Evolutionary conservation across 1,140 invertebrate genomes (phyloP).

Genomic region (Brachionus angularis): DNA sequence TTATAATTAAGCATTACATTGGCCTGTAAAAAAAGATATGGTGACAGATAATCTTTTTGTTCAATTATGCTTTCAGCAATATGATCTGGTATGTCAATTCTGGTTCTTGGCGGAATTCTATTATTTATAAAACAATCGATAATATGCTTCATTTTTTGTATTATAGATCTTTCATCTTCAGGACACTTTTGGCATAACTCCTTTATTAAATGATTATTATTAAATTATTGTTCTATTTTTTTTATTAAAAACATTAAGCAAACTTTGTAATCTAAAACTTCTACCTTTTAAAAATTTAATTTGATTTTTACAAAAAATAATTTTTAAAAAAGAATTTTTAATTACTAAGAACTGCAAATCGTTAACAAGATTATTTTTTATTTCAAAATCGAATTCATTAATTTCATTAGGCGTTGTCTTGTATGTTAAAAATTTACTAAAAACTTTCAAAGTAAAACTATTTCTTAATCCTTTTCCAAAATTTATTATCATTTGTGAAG

Average conservation of each 20-base stretch:
- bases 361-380: constrained; percentile 30
- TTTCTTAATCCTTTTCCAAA: constrained; percentile 35
- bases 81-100: constrained; percentile 20
- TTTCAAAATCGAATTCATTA: constrained; percentile 11
- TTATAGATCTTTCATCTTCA: constrained; percentile 33
- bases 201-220: background rate
- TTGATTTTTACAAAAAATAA: too few relatives aligned
- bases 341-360: constrained; percentile 41
- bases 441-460: constrained; percentile 41
- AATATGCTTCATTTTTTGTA: constrained; percentile 42
- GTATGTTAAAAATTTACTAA: constrained; percentile 30
- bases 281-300: too few relatives aligned
- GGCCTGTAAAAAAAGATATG: constrained; percentile 20
- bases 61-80: constrained; percentile 9
- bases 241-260: background rate
- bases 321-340: too few relatives aligned
- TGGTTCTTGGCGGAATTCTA: constrained; percentile 23
- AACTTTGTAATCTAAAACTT: constrained; percentile 41
- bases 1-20: constrained; percentile 14
- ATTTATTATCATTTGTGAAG: constrained; percentile 37
- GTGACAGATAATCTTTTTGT: constrained; percentile 39
- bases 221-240: background rate
- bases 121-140: constrained; percentile 42
- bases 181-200: constrained; percentile 26
- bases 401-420: constrained; percentile 10